Evolutionary conservation across 2,888 invertebrate species (phyloP).

Genomic region (Apotomis betuletana): DNA sequence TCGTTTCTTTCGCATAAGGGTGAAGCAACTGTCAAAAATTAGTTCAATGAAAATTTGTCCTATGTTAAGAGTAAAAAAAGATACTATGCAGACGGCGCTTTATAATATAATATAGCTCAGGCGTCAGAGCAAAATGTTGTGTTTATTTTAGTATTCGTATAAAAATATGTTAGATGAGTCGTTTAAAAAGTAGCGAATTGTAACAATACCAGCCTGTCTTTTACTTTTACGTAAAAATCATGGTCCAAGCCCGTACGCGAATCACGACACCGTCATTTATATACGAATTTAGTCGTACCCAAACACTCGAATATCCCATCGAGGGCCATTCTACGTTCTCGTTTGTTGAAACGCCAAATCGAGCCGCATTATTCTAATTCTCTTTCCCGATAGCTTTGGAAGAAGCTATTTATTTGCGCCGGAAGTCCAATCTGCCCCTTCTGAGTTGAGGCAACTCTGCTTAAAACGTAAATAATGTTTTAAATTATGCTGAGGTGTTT

Average conservation of each 20-base stretch:
- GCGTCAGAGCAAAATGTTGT: no score
- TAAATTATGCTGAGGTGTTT: constrained; percentile 21
- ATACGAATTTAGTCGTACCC: constrained; percentile 74
- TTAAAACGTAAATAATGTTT: constrained; percentile 55
- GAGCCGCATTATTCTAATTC: constrained; percentile 82
- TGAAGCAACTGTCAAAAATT: no score
- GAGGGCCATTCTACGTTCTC: constrained; percentile 77
- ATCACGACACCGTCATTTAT: constrained; percentile 77
- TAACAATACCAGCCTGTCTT: background rate
- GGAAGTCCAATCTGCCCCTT: constrained; percentile 65
- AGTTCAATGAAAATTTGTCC: background rate
- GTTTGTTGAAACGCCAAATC: constrained; percentile 82
- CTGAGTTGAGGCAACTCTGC: constrained; percentile 55
- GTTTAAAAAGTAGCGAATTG: no score
- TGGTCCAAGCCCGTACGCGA: constrained; percentile 28
- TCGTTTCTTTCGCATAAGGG: no score
- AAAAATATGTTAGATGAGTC: no score
- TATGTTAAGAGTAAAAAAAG: no score
- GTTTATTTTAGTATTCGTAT: no score
- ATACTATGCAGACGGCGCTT: no score
- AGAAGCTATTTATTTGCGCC: constrained; percentile 79
- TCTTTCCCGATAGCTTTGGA: constrained; percentile 79
- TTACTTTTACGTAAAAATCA: background rate
- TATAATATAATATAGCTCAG: no score
- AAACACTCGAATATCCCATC: constrained; percentile 77